These are phyloP conservation scores for Autographa pulchrina DNA, from an alignment of 2,888 invertebrate genomes.

Conservation along the genomic window DNA sequence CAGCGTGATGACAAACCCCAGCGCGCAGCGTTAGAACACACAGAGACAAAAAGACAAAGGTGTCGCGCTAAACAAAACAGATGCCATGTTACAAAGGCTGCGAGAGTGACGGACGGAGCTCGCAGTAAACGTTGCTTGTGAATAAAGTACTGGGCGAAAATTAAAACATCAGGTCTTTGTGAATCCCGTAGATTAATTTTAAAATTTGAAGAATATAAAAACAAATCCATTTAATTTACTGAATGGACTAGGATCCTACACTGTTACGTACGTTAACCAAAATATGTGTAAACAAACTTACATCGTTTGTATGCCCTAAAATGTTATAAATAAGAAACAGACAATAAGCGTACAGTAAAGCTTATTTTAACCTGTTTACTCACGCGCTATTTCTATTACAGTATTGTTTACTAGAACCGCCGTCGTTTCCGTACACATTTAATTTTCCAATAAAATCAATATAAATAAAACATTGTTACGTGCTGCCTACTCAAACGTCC, in stretches of 20 bases:
- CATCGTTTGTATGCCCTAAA: background rate
- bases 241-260: too few relatives aligned
- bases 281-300: too few relatives aligned
- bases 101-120: background rate
- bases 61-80: background rate
- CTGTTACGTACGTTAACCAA: too few relatives aligned
- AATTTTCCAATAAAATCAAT: slow-evolving; percentile 16
- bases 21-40: too few relatives aligned
- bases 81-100: background rate
- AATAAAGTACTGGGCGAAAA: too few relatives aligned
- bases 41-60: background rate
- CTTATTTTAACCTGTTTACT: background rate
- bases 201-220: too few relatives aligned
- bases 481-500: slow-evolving; percentile 18
- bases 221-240: too few relatives aligned
- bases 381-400: background rate
- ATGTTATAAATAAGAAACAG: background rate
- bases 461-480: slow-evolving; percentile 33
- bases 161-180: too few relatives aligned
- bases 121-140: background rate
- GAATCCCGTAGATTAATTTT: too few relatives aligned
- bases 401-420: slow-evolving; percentile 34
- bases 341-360: background rate
- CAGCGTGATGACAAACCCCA: background rate
- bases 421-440: slow-evolving; percentile 2